Evolutionary conservation across 2,113 vertebrate genomes (phyloP), one percentile per base, ranked within the genome.

Genomic region (Labrus mixtus): DNA sequence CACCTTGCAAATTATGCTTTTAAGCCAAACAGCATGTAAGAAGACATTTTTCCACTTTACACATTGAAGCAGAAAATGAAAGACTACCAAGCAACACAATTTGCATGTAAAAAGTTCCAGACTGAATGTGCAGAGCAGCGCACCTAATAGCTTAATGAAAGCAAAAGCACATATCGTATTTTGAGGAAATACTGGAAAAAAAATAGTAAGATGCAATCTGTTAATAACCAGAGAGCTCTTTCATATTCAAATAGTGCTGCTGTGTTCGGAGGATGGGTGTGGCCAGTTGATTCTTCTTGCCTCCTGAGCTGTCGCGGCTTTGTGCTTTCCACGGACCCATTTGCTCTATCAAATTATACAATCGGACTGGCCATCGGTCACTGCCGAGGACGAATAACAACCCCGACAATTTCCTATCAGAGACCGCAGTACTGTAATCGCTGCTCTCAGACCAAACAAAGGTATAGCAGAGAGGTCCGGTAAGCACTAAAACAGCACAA

Each of bases 211-310:
- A 89, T 88, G 78, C 86, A 87, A 89, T 90, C 85, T 91, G 83
- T 66, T 91, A 86, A 92, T 90, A 90, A 87, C 67, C 70, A 79
- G 54, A 67, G 78, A 66, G 81, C 69, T 90, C 84, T 91, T 92
- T 92, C 85, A 90, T 89, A 91, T 92, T 91, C 69, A 87, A 89
- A 92, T 92, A 53, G n/a, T 56, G 65, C 76, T 78, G 85, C 71
- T 85, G 78, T 73, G 78, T 74, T 81, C 55, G 64, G 70, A 81
- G 64, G 80, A 82, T 84, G 90, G 91, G 91, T 85, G 91, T 88
- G 88, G 92, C 78, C n/a, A 73, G 22, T 13, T 62, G 86, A 87
- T 86, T 89, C 83, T 84, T 89, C 83, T 62, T 82, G 88, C 64
- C 75, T 87, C 75, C 87, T 84, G 84, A 88, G 85, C 90, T 84